Evolutionary conservation across 2,797 vertebrate species (phyloP), one percentile per base, ranked within the genome.

Genomic region (Cyclopterus lumpus): DNA sequence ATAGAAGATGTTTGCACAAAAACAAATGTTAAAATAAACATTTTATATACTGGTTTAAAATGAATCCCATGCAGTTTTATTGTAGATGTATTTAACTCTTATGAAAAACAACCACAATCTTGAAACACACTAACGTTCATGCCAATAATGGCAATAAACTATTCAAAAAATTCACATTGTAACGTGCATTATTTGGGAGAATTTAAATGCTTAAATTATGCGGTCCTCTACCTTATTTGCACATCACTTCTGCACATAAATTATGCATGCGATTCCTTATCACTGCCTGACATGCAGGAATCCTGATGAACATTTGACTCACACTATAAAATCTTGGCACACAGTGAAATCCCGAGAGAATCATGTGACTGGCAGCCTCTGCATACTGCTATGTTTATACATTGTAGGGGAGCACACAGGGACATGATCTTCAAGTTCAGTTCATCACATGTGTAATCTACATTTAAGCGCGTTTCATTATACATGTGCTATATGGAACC

Each of bases 231-330:
- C 54, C 46, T 64, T 34, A 59, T 62, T 53, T 40, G 54, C 48
- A 69, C 32, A 38, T 59, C 14, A 63, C 55, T 78, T 73, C 59
- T 72, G 71, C 71, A 75, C 54, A 77, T 69, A 36, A 44, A 75
- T 77, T 67, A 83, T 80, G 53, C 58, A 73, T 77, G 26, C 16
- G 62, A 55, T 20, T 58, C 36, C 49, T 69, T 42, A 73, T 73
- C 67, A 14, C 42, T n/a, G 14, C 60, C 67, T 75, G 65, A 75
- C 83, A 75, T 54, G 42, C 15, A 1, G 53, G 28, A 46, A 24
- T 67, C 62, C 69, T 28, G 57, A 77, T 38, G 4, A 69, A 75
- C 65, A 66, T 65, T 28, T 67, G 69, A 71, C 64, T 62, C 26
- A 22, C 42, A 42, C 26, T 42, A 54, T 60, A 60, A 55, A 61